These are phyloP conservation scores for Xestia ashworthii DNA, from an alignment of 2,888 invertebrate genomes.

Conservation along the genomic window DNA sequence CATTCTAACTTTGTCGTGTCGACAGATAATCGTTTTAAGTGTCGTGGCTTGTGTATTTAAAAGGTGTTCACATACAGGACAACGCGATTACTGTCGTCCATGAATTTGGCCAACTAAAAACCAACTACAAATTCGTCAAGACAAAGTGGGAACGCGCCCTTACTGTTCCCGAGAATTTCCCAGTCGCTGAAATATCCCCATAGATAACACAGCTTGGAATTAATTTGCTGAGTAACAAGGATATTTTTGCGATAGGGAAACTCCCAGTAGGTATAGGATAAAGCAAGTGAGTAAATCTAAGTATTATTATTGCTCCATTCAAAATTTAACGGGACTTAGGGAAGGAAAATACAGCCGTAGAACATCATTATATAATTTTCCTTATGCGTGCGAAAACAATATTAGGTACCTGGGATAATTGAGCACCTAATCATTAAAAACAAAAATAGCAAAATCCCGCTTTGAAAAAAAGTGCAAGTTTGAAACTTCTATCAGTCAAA, in stretches of 20 bases:
- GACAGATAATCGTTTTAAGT: no score
- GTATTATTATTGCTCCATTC: conserved; percentile 26
- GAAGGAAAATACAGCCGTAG: conserved; percentile 24
- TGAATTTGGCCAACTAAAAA: no score
- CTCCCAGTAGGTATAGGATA: conserved; percentile 4
- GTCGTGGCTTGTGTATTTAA: no score
- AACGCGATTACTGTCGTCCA: no score
- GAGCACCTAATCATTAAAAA: not conserved
- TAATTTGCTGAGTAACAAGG: not conserved
- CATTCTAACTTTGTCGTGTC: no score
- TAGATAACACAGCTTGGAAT: not conserved
- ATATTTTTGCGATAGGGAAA: conserved; percentile 28
- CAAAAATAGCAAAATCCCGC: not conserved
- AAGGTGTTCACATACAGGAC: no score
- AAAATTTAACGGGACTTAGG: conserved; percentile 7
- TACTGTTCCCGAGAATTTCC: not conserved
- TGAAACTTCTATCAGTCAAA: not conserved
- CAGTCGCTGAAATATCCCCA: not conserved
- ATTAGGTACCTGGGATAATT: not conserved
- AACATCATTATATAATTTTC: conserved; percentile 9
- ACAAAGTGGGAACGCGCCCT: no score
- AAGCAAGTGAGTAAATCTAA: conserved; percentile 1
- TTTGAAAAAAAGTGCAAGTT: not conserved
- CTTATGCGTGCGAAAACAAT: conserved; percentile 6
- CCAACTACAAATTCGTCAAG: no score